Evolutionary conservation across 2,113 vertebrate species (phyloP), one percentile per base, ranked within the genome.

Genomic region (Myotis brandtii): DNA sequence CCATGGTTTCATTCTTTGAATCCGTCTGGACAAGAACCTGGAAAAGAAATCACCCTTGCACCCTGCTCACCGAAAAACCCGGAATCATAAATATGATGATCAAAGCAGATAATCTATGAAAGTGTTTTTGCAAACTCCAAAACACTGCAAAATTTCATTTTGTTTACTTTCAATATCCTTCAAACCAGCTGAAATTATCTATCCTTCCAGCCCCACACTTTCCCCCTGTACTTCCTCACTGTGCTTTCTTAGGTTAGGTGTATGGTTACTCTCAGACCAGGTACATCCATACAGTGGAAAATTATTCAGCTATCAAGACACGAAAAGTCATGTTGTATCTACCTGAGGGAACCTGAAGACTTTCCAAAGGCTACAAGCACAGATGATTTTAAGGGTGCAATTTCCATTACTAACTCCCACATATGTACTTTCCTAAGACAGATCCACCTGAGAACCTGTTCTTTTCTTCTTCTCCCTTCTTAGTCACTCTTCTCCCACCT

Each of bases 41-140:
- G 9, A 23, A 59, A 59, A 59, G 21, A 59, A 59, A 59, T 20
- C 56, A 59, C 56, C 56, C 8, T 59, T 59, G 56, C 9, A 59
- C 56, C 54, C 21, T 59, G 56, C 56, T 59, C 23, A 23, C 23
- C 9, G 1, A 10, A 59, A 59, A 59, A 59, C 56, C 23, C 56
- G 9, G 56, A 59, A 59, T 59, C 23, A 59, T 59, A 59, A 59
- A 59, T 59, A 25, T 59, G 56, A 80, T 18, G 23, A 69, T 76
- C 50, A 72, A 54, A 64, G 23, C 34, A 88, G 30, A 10, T 50
- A 46, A 80, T 64, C 73, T 27, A 40, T 52, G 5, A 27, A 67
- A 59, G 46, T 89, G 73, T 32, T 96, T 96, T 73, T 85, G 56
- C 67, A 66, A 91, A 50, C 21, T 84, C n/a, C 25, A 83, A 40